Evolutionary conservation across 2,113 vertebrate genomes (phyloP), one percentile per base, ranked within the genome.

Genomic region (Alethe diademata): DNA sequence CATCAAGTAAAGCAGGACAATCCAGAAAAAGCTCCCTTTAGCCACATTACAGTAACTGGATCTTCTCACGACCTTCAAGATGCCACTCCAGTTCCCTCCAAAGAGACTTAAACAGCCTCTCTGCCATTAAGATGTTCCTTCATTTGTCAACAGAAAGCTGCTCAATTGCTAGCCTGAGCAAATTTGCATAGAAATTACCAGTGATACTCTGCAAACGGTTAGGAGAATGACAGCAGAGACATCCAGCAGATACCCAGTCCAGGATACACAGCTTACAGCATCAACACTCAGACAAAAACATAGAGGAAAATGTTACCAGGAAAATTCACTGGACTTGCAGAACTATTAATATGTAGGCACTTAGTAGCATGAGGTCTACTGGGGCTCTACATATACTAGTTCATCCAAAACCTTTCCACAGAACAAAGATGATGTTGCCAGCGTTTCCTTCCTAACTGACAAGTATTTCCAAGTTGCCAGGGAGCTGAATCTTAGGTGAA

Each of bases 141-240:
- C 95, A 95, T 96, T 96, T 97, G 94, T 98, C 96, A 97, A 96
- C 84, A 97, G 82, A 97, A 97, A 95, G 72, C 94, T 90, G 86
- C 86, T 97, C 95, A 97, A 97, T 97, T 97, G 96, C 92, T 95
- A 96, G 92, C 50, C 84, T 94, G 95, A 96, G 78, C 87, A 98
- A 97, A 98, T 98, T 97, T 97, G 96, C 97, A 97, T 94, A 96
- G 94, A 97, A 97, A 97, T 97, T 96, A 95, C 93, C 91, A 85
- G 70, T 31, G 92, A 96, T 94, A 85, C 67, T 97, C 90, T 92
- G 93, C 88, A 98, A 96, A 97, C 19, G 87, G 89, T 89, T 72
- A 75, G 45, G 73, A 92, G 78, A 97, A 96, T 95, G 96, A 90
- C 60, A 95, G 92, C 43, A 72, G 73, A 95, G 60, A 67, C 29